Evolutionary conservation across 2,113 vertebrate genomes (phyloP).

Genomic region (Bambusicola thoracicus): DNA sequence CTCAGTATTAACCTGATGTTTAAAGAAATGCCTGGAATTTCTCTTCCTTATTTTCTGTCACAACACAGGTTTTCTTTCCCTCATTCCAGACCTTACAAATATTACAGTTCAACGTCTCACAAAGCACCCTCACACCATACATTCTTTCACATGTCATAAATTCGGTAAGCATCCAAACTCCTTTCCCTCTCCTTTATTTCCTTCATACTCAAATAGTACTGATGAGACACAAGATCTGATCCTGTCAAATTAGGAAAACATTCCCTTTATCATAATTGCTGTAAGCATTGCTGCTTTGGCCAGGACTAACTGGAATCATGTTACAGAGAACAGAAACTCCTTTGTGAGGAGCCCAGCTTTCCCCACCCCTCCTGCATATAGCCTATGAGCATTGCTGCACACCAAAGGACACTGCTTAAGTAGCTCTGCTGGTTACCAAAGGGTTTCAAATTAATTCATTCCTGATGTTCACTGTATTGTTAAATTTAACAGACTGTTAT

Average conservation of each 20-base stretch:
- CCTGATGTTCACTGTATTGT: conserved; percentile 54
- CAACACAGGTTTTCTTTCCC: neutral
- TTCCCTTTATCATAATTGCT: conserved; percentile 34
- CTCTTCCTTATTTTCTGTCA: conserved; percentile 8
- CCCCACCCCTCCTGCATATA: conserved; percentile 49
- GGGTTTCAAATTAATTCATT: conserved; percentile 53
- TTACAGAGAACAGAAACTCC: conserved; percentile 68
- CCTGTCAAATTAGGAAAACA: conserved; percentile 30
- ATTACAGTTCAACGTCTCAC: neutral
- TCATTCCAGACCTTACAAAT: neutral
- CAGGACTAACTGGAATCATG: conserved; percentile 40
- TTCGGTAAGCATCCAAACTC: neutral
- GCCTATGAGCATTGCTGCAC: neutral
- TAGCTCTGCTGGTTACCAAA: conserved; percentile 34
- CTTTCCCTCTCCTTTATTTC: conserved; percentile 10
- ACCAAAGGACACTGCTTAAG: neutral
- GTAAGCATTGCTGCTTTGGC: conserved; percentile 47
- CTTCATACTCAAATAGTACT: neutral
- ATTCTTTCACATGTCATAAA: conserved; percentile 19
- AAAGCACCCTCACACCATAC: neutral
- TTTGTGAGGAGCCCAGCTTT: conserved; percentile 36
- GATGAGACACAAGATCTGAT: conserved; percentile 3
- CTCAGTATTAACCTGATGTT: neutral
- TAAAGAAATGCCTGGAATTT: neutral
- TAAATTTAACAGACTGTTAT: conserved; percentile 53